A percentile compares a stretch with the other conserved stretches of the same genome.
Evolutionary conservation across 2,797 vertebrate species (phyloP).

Genomic region (Enteromius trimaculatus): DNA sequence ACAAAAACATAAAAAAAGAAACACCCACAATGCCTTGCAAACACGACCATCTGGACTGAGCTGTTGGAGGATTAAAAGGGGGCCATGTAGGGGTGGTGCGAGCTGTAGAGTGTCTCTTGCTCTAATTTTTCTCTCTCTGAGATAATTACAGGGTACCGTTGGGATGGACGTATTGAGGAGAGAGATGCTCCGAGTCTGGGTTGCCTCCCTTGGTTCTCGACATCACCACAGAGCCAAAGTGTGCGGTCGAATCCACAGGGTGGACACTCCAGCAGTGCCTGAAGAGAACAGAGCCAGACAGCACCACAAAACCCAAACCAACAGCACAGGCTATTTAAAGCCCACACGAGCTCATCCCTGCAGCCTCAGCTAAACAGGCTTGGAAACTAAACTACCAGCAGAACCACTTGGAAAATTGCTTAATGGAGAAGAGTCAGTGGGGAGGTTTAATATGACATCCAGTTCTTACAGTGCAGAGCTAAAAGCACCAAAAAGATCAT

Average conservation of each 20-base stretch:
- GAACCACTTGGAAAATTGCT: conserved; percentile 27
- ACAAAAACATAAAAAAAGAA: conserved; percentile 42
- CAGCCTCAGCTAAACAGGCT: conserved; percentile 39
- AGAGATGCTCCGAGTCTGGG: conserved; percentile 71
- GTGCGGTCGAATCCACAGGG: conserved; percentile 60
- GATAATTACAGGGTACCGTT: conserved; percentile 79
- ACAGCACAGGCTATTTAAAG: conserved; percentile 54
- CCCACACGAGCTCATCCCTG: conserved; percentile 41
- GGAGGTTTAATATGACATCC: conserved; percentile 13
- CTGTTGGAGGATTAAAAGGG: conserved; percentile 68
- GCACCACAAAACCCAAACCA: conserved; percentile 50
- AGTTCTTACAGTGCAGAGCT: neutral
- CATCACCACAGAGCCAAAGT: conserved; percentile 68
- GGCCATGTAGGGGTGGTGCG: conserved; percentile 56
- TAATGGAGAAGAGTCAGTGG: conserved; percentile 28
- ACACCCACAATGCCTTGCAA: conserved; percentile 70
- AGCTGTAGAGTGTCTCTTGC: conserved; percentile 31
- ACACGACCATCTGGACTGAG: conserved; percentile 75
- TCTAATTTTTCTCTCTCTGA: conserved; percentile 37
- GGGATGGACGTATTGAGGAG: conserved; percentile 63
- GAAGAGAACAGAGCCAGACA: conserved; percentile 45
- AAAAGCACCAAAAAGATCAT: neutral
- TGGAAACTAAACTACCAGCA: conserved; percentile 44
- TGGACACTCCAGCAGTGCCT: conserved; percentile 50
- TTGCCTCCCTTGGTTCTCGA: conserved; percentile 73